These are phyloP conservation scores for Spheniscus mendiculus DNA, from an alignment of 2,113 vertebrate species.

Conservation along the genomic window DNA sequence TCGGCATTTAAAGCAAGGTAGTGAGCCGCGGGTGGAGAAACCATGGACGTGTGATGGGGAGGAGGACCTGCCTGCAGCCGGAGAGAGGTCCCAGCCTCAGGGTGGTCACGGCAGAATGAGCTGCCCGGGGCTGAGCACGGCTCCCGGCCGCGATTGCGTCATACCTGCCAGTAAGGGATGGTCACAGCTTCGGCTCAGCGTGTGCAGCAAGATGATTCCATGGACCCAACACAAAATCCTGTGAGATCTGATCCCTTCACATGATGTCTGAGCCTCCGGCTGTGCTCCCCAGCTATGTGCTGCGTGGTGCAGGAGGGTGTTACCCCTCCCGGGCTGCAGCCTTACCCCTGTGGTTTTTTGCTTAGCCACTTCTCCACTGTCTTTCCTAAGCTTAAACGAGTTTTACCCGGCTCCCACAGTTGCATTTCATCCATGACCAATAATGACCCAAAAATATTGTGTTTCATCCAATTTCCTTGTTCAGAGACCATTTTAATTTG, in stretches of 20 bases:
- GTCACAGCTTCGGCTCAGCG: fast-evolving
- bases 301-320: neutral
- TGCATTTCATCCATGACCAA: neutral
- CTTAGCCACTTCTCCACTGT: neutral
- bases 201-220: neutral
- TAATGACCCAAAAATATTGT: neutral
- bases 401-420: neutral
- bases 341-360: neutral
- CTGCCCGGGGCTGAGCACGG: neutral
- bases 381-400: neutral
- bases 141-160: neutral
- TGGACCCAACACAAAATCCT: neutral
- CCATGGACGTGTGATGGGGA: fast-evolving
- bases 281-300: fast-evolving
- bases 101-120: neutral
- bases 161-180: neutral
- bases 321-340: neutral
- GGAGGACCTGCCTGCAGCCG: neutral
- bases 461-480: neutral
- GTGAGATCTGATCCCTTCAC: neutral
- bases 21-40: neutral
- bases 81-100: neutral
- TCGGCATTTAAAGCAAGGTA: neutral
- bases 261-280: neutral
- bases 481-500: neutral